Percentiles rank a stretch among this genome's conserved stretches.
These are phyloP conservation scores for Cremastobaeus sp. DNA, from an alignment of 2,888 invertebrate genomes.

Conservation along the genomic window DNA sequence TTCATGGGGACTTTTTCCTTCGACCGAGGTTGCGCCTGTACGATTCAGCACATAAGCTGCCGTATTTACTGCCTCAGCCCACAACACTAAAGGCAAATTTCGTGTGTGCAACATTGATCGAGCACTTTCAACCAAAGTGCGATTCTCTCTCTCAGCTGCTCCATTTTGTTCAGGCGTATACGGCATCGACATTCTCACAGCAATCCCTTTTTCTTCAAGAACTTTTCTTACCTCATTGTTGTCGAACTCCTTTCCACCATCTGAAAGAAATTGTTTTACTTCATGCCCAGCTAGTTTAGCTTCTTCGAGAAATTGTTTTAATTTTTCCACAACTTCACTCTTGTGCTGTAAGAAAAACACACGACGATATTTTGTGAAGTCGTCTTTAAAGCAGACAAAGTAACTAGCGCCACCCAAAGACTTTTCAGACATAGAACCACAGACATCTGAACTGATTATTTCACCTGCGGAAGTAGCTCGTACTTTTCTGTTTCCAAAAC, in stretches of 20 bases:
- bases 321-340: conserved; percentile 40
- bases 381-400: conserved; percentile 60
- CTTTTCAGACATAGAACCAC: conserved; percentile 48
- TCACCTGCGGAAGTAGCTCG: conserved; percentile 34
- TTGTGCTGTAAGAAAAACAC: conserved; percentile 54
- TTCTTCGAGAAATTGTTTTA: conserved; percentile 53
- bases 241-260: conserved; percentile 27
- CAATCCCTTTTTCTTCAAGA: conserved; percentile 16
- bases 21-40: conserved; percentile 63
- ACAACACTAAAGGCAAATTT: conserved; percentile 29
- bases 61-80: conserved; percentile 62
- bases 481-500: conserved; percentile 61
- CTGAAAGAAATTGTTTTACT: neutral
- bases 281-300: conserved; percentile 26
- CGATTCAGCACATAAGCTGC: conserved; percentile 63
- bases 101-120: conserved; percentile 11
- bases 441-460: conserved; percentile 53
- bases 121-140: conserved; percentile 25
- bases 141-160: conserved; percentile 24
- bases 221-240: conserved; percentile 1
- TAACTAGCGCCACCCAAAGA: conserved; percentile 48
- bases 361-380: conserved; percentile 44
- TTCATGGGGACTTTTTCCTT: conserved; percentile 65
- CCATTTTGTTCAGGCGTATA: conserved; percentile 35
- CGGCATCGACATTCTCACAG: conserved; percentile 11